These are phyloP conservation scores for Camponotus fellah DNA, from an alignment of 2,888 invertebrate genomes.

Conservation along the genomic window DNA sequence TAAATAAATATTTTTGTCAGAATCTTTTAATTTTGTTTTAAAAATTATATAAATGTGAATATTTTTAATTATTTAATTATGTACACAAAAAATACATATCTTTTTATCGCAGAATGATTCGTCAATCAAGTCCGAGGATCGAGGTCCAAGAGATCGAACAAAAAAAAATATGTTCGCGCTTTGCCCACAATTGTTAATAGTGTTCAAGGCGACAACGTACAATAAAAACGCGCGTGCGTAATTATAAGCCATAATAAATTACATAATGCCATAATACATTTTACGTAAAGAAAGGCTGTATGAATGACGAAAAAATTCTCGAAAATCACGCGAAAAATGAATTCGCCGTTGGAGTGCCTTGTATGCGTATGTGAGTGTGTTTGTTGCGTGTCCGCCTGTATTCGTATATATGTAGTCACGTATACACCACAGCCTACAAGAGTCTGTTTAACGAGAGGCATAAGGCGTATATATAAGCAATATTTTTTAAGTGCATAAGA, in stretches of 20 bases:
- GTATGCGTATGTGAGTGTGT: slow-evolving; percentile 7
- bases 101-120: slow-evolving; percentile 7
- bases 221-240: slow-evolving; percentile 80
- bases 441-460: slow-evolving; percentile 81
- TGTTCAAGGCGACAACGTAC: slow-evolving; percentile 81
- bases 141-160: slow-evolving; percentile 15
- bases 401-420: slow-evolving; percentile 52
- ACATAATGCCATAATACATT: slow-evolving; percentile 84
- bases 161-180: slow-evolving; percentile 47
- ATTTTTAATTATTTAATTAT: neutral
- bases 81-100: neutral
- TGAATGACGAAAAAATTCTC: slow-evolving; percentile 73
- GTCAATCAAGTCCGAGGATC: slow-evolving; percentile 51
- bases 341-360: slow-evolving; percentile 48
- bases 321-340: slow-evolving; percentile 51
- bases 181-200: slow-evolving; percentile 58
- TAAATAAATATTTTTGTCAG: neutral
- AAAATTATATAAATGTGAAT: neutral
- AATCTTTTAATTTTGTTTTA: neutral
- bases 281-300: slow-evolving; percentile 80
- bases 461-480: slow-evolving; percentile 77
- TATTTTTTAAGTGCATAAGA: slow-evolving; percentile 78
- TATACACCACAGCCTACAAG: slow-evolving; percentile 78
- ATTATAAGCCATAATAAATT: slow-evolving; percentile 85
- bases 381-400: slow-evolving; percentile 47